phyloP scores from a whole-genome alignment of 2,888 invertebrate genomes.

The Lasioglossum villosulum region DNA sequence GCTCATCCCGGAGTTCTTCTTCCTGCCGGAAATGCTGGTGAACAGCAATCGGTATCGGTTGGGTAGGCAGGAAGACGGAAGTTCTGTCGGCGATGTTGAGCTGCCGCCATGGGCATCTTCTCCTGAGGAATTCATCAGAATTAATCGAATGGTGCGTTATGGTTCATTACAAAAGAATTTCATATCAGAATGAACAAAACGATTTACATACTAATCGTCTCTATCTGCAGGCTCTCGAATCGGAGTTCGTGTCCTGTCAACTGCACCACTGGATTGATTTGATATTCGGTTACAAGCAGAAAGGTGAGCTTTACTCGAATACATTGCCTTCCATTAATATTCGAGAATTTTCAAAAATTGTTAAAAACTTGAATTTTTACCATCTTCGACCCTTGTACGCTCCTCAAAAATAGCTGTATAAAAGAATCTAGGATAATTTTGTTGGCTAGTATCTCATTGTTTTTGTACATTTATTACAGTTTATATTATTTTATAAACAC shows the following conservation, averaged over 20 bases:
- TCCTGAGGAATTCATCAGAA: conserved; percentile 98
- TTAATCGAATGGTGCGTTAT: conserved; percentile 94
- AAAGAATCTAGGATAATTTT: too few species aligned
- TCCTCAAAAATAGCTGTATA: too few species aligned
- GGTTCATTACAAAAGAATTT: neutral
- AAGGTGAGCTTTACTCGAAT: conserved; percentile 87
- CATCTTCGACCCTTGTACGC: too few species aligned
- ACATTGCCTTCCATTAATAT: too few species aligned
- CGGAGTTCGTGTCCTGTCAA: conserved; percentile 99
- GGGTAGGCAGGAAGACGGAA: conserved; percentile 94
- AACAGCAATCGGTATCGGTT: conserved; percentile 94
- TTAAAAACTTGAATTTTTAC: too few species aligned
- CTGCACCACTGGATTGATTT: conserved; percentile 99
- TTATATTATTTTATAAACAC: too few species aligned
- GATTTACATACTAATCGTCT: neutral
- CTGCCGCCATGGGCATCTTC: conserved; percentile 98
- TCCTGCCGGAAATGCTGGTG: conserved; percentile 99
- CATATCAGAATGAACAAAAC: neutral
- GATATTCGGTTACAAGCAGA: conserved; percentile 99
- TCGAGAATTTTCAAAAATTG: too few species aligned
- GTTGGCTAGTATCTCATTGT: too few species aligned
- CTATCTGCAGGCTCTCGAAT: conserved; percentile 92
- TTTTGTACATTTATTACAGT: too few species aligned
- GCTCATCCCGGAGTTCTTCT: conserved; percentile 99
- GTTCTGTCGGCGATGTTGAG: conserved; percentile 92